Conservation (phyloP, 2,888 invertebrate species). For the Brachynemurus nebulosus region DNA sequence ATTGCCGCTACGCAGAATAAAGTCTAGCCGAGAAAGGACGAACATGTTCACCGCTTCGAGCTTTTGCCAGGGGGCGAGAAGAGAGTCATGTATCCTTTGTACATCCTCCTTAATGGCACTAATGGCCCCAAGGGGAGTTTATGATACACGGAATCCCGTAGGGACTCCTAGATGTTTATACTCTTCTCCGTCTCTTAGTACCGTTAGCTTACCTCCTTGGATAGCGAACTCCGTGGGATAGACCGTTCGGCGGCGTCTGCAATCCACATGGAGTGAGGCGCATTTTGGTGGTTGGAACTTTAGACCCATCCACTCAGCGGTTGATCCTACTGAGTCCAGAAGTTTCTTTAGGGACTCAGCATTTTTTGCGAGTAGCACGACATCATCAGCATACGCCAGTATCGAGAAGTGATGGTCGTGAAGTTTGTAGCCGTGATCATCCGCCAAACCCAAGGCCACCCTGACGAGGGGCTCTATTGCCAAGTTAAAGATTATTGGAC, state of each 20-base stretch:
- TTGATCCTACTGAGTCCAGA: neutral
- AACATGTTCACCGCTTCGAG: slow-evolving; percentile 16
- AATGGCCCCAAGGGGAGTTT: slow-evolving; percentile 9
- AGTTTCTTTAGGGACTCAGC: neutral
- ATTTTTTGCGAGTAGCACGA: slow-evolving; percentile 21
- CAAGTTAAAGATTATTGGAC: slow-evolving; percentile 25
- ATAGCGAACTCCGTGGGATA: slow-evolving; percentile 15
- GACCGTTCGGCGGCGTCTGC: slow-evolving; percentile 11
- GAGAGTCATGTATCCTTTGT: neutral
- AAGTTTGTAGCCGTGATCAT: slow-evolving; percentile 1
- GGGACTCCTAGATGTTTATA: slow-evolving; percentile 7
- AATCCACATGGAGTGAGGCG: slow-evolving; percentile 16
- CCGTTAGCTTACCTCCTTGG: slow-evolving; percentile 14
- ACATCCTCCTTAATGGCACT: neutral
- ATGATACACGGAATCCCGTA: slow-evolving; percentile 8
- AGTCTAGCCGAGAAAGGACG: slow-evolving; percentile 22
- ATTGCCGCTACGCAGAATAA: slow-evolving; percentile 20
- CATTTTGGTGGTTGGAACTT: slow-evolving; percentile 20
- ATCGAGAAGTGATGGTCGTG: neutral
- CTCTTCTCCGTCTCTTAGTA: slow-evolving; percentile 17
- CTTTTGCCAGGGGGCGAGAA: slow-evolving; percentile 18
- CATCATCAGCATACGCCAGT: slow-evolving; percentile 5
- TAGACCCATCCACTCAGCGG: slow-evolving; percentile 13
- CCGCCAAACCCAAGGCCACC: neutral
- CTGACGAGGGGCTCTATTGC: slow-evolving; percentile 1